phyloP scores from a whole-genome alignment of 2,888 invertebrate genomes.

The Leptopilina syphax region DNA sequence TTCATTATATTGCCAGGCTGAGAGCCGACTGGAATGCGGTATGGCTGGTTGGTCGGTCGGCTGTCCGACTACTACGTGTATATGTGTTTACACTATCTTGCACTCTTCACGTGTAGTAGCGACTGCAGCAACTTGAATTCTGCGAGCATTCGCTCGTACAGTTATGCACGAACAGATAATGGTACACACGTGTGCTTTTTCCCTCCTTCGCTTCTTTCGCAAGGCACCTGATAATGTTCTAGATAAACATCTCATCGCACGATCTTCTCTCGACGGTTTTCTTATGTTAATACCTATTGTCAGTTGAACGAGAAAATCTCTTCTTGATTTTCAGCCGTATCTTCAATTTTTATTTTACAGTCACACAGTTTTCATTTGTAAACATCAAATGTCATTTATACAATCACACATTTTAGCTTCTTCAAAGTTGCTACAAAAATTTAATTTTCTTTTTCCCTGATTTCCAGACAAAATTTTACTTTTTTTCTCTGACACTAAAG shows the following conservation, averaged over 20 bases:
- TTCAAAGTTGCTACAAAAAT: too few relatives aligned
- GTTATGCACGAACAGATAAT: constrained; percentile 44
- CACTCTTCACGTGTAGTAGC: constrained; percentile 32
- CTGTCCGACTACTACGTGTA: constrained; percentile 27
- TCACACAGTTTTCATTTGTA: too few relatives aligned
- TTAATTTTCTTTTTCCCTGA: too few relatives aligned
- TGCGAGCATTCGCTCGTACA: constrained; percentile 19
- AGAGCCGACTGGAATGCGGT: constrained; percentile 50
- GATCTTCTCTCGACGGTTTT: constrained; percentile 46
- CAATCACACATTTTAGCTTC: too few relatives aligned
- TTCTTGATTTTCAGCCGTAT: neutral
- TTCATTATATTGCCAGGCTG: constrained; percentile 69
- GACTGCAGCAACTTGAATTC: constrained; percentile 18
- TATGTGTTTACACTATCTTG: neutral
- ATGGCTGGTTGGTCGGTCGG: constrained; percentile 45
- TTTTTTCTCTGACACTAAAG: too few relatives aligned
- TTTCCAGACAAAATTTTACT: too few relatives aligned
- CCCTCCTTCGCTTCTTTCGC: constrained; percentile 39
- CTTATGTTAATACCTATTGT: neutral
- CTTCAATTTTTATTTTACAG: too few relatives aligned
- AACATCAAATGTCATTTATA: too few relatives aligned
- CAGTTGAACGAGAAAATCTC: neutral
- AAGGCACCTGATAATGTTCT: constrained; percentile 46
- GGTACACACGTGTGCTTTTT: constrained; percentile 20
- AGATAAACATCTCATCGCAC: constrained; percentile 50